Conservation (phyloP, 2,797 vertebrate genomes). For the Aldrovandia affinis region DNA sequence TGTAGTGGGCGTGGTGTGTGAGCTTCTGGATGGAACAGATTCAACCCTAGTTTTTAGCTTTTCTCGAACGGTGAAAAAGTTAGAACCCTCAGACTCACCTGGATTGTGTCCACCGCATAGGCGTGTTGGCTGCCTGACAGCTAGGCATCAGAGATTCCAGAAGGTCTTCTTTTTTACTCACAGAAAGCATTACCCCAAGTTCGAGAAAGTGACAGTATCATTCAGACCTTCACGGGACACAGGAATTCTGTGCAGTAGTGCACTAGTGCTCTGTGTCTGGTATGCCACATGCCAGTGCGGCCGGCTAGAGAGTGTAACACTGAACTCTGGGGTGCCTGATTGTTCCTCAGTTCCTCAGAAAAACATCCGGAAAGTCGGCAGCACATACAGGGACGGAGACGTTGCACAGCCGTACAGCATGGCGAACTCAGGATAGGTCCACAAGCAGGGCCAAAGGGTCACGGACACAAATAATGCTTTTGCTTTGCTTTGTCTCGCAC, state of each 20-base stretch:
- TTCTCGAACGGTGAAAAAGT: not conserved
- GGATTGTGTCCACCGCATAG: not conserved
- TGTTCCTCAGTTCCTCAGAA: not conserved
- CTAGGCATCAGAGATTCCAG: conserved; percentile 21
- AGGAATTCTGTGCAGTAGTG: conserved; percentile 33
- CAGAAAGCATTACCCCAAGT: conserved; percentile 29
- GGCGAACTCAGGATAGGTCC: not conserved
- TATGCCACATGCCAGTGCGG: not conserved
- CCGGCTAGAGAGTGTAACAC: not conserved
- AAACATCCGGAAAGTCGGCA: not conserved
- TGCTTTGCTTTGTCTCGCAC: not conserved
- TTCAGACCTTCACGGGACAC: conserved; percentile 40
- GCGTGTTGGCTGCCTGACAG: not conserved
- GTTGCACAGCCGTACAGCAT: not conserved
- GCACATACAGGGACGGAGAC: not conserved
- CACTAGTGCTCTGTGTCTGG: not conserved
- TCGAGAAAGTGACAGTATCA: conserved; percentile 32
- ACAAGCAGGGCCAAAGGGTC: not conserved
- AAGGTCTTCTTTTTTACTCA: conserved; percentile 37
- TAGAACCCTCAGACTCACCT: not conserved
- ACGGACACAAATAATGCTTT: not conserved
- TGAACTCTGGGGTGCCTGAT: not conserved
- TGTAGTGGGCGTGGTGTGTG: no score
- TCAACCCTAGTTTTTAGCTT: not conserved
- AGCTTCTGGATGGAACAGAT: no score